Base-by-base conservation (phyloP, 2,797 vertebrate genomes). In the Myripristis murdjan region DNA sequence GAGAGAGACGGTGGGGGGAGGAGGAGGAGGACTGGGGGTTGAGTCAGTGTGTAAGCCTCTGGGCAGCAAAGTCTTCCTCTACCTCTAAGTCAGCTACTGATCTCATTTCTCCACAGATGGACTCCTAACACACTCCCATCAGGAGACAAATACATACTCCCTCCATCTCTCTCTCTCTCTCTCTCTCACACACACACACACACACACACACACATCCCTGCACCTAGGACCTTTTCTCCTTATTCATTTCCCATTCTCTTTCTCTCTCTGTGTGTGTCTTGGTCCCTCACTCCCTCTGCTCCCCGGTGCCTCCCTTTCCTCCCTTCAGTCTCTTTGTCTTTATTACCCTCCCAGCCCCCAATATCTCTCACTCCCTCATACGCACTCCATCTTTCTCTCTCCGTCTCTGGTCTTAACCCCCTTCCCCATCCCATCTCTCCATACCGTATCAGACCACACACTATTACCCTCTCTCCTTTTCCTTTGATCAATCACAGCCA, bases 51-150 rank as follows among this genome's bases (percentile, higher is more conserved):
- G 88, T 87, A 75, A 85, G 88, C 92, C 90, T 58, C 82, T 77
- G 91, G 91, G 83, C 80, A 92, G 82, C 82, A 76, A 80, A 83
- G 85, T 89, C 88, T 92, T 90, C 83, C 91, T 89, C 86, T 61
- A 79, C 73, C 76, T 75, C 83, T 84, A 87, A 90, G 86, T 88
- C 88, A 82, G 84, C 85, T 64, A 81, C 88, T 89, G 92, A 92
- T 91, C 88, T 93, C 84, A 90, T 92, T 90, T 88, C 83, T 91
- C 84, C 77, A 79, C 91, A 87, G 87, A 94, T 90, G 88, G 86
- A 90, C 81, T 90, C 84, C 84, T 87, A 89, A 91, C 87, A 90
- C 84, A 89, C 83, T 91, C 84, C 81, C 88, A 86, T 85, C 86
- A 87, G 82, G 79, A 80, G 79, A 89, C 83, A 85, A 80, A 90